Base-by-base conservation (phyloP, 1,140 invertebrate genomes). In the Physella acuta region DNA sequence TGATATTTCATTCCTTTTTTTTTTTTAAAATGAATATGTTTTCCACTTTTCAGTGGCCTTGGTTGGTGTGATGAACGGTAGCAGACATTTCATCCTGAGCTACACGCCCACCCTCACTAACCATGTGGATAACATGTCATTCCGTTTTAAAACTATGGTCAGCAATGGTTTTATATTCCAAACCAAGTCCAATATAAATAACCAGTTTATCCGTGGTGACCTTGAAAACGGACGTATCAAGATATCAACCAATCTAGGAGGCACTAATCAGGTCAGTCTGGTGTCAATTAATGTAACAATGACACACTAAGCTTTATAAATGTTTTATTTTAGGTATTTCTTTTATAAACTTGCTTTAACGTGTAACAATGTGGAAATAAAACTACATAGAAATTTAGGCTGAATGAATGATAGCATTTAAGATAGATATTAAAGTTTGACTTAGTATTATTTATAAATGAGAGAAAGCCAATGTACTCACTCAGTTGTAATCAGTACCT, bases 41-140 rank as follows among this genome's bases (percentile, higher is more conserved):
- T 37, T 14, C 14, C n/a, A 33, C 26, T 66, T 72, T 71, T 3
- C 75, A 83, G 81, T 56, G 65, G 81, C 81, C 24, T 71, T 72
- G 34, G 74, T 78, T 52, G 78, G 68, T 3, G 61, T 73, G 2
- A 77, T 80, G 68, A 75, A 81, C 64, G 80, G 80, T 30, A 64
- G 60, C 11, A 60, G 69, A 1, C 56, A 33, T 17, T 72, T 70
- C 0, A 59, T 36, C 3, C 36, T 77, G 30, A 61, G 64, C 34
- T 75, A 75, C 39, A 14, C 51, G 1, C 60, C 68, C 11, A 65
- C 73, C 14, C 36, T 68, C 8, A 17, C 33, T 2, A 74, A 76
- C 20, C 82, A 83, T 53, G 73, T 72, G 0, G 76, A 83, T 59
- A 76, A 83, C 67, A 74, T 83, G 30, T 81, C 79, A 0, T 58